Conservation (phyloP, 30 jellyfish, hydroid and myxozoan genomes). For the Morbakka virulenta region DNA sequence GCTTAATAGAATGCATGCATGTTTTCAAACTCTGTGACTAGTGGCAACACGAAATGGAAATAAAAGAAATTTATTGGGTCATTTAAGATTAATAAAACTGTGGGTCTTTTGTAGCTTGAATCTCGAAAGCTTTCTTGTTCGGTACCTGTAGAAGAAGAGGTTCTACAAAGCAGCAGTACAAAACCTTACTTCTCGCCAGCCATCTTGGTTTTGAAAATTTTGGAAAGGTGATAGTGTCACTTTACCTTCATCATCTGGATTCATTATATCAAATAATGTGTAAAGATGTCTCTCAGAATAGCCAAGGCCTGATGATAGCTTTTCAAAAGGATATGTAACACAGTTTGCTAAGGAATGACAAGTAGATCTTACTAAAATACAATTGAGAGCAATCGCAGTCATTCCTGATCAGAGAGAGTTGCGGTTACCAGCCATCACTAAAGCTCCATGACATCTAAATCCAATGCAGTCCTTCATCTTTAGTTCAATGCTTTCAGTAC, state of each 20-base stretch:
- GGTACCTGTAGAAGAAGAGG: slow-evolving; percentile 61
- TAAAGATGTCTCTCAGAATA: slow-evolving; percentile 63
- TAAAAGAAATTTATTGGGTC: slow-evolving; percentile 41
- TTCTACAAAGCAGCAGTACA: slow-evolving; percentile 38
- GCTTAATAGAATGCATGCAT: slow-evolving; percentile 51
- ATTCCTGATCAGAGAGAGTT: slow-evolving; percentile 70
- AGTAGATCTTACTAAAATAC: slow-evolving; percentile 50
- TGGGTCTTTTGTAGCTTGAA: slow-evolving; percentile 59
- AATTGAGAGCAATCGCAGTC: slow-evolving; percentile 48
- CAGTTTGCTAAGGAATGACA: slow-evolving; percentile 69
- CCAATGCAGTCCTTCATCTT: slow-evolving; percentile 46
- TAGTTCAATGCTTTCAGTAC: slow-evolving; percentile 17
- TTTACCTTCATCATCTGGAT: slow-evolving; percentile 52
- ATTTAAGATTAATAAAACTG: slow-evolving; percentile 32
- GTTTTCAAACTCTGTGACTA: slow-evolving; percentile 65
- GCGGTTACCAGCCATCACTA: slow-evolving; percentile 65
- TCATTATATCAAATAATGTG: slow-evolving; percentile 36
- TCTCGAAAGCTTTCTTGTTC: slow-evolving; percentile 37
- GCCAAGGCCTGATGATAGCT: slow-evolving; percentile 72
- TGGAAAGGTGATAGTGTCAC: slow-evolving; percentile 58
- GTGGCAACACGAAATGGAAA: slow-evolving; percentile 57
- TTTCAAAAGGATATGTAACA: slow-evolving; percentile 39
- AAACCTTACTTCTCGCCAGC: slow-evolving; percentile 67
- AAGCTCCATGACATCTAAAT: slow-evolving; percentile 55
- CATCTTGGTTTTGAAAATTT: slow-evolving; percentile 54